Evolutionary conservation across 2,797 vertebrate genomes (phyloP), one percentile per base, ranked within the genome.

Genomic region (Gobionotothen gibberifrons): DNA sequence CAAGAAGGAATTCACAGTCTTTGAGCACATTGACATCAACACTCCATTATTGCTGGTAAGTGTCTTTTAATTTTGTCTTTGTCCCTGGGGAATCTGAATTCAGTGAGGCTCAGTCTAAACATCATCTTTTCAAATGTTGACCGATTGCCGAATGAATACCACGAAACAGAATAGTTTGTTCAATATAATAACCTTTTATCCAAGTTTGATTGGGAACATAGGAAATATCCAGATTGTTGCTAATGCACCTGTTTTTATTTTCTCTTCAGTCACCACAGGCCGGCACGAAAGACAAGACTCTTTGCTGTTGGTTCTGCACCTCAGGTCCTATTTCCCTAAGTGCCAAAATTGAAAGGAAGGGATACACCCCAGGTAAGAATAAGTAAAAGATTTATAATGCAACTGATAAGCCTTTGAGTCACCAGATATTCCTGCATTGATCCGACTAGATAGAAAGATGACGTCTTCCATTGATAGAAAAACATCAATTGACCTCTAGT

Each of bases 241-340:
- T 68, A 51, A 75, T 51, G 9, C n/a, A 14, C 56, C 5, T 9
- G 3, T 69, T 21, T 15, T 15, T 59, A 2, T 42, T 49, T 69
- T 48, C 69, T 76, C 78, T 89, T 29, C 90, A 99, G 98, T 98
- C 98, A 94, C 98, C 98, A 92, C 97, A 99, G 95, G 97, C 97
- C 87, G 98, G 97, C 94, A 99, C 97, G 77, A 98, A 99, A 96
- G 98, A 99, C 94, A 99, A 99, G 94, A 99, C 98, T 6, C 95
- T 99, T 80, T 99, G 98, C 95, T 99, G 98, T 94, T 99, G 98
- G 98, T 96, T 99, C 95, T 99, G 98, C 95, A 98, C 98, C 97
- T 99, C 98, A 97, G 98, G 98, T 96, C 98, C 98, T 90, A 98
- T 99, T 95, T 99, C 97, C 95, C 94, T 99, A 98, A 99, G 98